These are phyloP conservation scores for Pseudomyrmex pallidus DNA, from an alignment of 1,140 invertebrate genomes.

Conservation along the genomic window DNA sequence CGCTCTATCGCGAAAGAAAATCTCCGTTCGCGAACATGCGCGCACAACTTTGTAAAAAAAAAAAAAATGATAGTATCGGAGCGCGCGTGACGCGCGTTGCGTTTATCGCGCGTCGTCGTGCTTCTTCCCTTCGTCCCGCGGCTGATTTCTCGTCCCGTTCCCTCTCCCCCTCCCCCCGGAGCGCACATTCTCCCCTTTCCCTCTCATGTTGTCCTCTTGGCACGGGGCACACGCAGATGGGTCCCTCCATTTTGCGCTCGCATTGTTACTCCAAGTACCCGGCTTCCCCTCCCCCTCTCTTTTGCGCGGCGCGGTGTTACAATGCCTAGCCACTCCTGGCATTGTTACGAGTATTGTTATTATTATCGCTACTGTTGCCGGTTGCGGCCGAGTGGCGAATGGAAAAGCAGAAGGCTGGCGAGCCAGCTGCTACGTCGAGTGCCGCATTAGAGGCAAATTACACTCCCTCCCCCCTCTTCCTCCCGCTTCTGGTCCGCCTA, in stretches of 20 bases:
- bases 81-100: no score
- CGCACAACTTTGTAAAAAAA: no score
- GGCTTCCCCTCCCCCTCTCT: slow-evolving; percentile 66
- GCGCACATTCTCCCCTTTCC: not conserved
- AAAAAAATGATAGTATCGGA: not conserved
- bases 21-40: no score
- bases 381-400: slow-evolving; percentile 73
- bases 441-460: slow-evolving; percentile 75
- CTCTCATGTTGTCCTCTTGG: slow-evolving; percentile 9
- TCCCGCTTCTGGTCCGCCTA: slow-evolving; percentile 16
- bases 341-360: slow-evolving; percentile 81
- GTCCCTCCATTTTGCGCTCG: slow-evolving; percentile 83
- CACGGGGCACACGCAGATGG: slow-evolving; percentile 78
- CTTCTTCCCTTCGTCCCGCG: slow-evolving; percentile 50
- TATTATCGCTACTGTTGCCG: slow-evolving; percentile 83
- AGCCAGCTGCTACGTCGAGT: slow-evolving; percentile 73
- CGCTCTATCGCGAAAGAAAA: no score
- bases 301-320: slow-evolving; percentile 61
- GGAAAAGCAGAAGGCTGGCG: slow-evolving; percentile 68
- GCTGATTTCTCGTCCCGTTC: not conserved
- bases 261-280: slow-evolving; percentile 84
- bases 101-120: slow-evolving; percentile 28
- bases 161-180: not conserved
- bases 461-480: slow-evolving; percentile 53
- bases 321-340: slow-evolving; percentile 74